Evolutionary conservation across 2,797 vertebrate genomes (phyloP), one percentile per base, ranked within the genome.

Genomic region (Babyrousa celebensis): DNA sequence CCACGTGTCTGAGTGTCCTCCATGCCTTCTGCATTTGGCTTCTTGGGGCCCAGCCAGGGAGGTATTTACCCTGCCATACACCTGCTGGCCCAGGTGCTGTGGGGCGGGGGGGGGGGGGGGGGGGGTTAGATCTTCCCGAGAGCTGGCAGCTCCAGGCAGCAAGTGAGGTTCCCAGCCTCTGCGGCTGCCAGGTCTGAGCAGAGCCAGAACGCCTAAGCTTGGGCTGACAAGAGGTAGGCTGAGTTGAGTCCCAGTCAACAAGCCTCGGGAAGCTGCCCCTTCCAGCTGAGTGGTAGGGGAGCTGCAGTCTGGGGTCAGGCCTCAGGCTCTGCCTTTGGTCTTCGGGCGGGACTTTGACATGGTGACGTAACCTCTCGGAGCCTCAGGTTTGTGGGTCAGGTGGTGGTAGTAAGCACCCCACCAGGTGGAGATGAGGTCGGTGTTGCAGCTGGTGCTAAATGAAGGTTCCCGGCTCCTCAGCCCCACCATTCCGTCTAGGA

Each of bases 11-110:
- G 18, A 40, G 43, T 91, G 18, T 43, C 5, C 0, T 40, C 70
- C 8, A 1, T 70, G 58, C 92, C 72, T 92, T 68, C 15, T 15
- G 56, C 62, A 36, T 54, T 65, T 10, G 11, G 18, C 58, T 80
- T 94, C 36, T 94, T 84, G 56, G 96, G 48, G 65, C 63, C 36
- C 17, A 91, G 60, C 94, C 40, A 18, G 20, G 43, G 58, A 65
- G 60, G 52, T 83, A 25, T 82, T 88, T 56, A 12, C 67, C 71
- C 72, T 78, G 40, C 84, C 23, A 4, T 25, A 62, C 6, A 86
- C 75, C 77, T 85, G 70, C 71, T 48, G 43, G 43, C 43, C 43
- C 43, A 48, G 43, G 43, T 6, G 43, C 43, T 48, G 43, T 6
- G 43, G 43, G 43, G 43, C 6, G 43, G 43, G 14, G 36, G 36